Evolutionary conservation across 2,797 vertebrate species (phyloP).

Genomic region (Chromis chromis): DNA sequence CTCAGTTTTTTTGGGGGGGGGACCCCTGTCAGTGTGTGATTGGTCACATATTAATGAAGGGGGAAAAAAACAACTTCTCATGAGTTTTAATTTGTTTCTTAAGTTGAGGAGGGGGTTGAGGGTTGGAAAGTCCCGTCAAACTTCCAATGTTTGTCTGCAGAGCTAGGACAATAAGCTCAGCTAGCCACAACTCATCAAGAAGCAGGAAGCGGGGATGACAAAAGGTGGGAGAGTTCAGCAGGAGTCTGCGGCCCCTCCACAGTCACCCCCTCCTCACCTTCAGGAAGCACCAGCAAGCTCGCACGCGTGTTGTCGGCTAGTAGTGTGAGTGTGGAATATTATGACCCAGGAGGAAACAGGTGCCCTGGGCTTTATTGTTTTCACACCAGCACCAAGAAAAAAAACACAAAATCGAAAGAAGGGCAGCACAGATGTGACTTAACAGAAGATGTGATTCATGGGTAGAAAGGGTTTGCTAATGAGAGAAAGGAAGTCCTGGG

Average conservation of each 20-base stretch:
- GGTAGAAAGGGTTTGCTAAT: constrained; percentile 60
- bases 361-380: constrained; percentile 80
- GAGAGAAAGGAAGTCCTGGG: constrained; percentile 74
- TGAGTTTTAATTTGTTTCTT: not conserved
- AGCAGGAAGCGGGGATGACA: constrained; percentile 74
- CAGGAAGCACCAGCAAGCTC: constrained; percentile 62
- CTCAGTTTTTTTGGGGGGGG: not conserved
- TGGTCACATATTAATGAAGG: not conserved
- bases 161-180: constrained; percentile 61
- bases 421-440: constrained; percentile 22
- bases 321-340: constrained; percentile 18
- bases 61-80: constrained; percentile 2
- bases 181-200: constrained; percentile 68
- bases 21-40: not conserved
- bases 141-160: constrained; percentile 69
- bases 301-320: constrained; percentile 55
- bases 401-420: constrained; percentile 39
- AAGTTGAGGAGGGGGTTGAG: not conserved
- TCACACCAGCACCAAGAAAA: constrained; percentile 51
- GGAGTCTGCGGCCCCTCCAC: constrained; percentile 46
- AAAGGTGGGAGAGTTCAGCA: constrained; percentile 77
- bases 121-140: constrained; percentile 75
- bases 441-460: constrained; percentile 65
- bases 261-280: constrained; percentile 1
- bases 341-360: constrained; percentile 80